These are phyloP conservation scores for Thymelicus acteon DNA, from an alignment of 2,888 invertebrate species.

Conservation along the genomic window DNA sequence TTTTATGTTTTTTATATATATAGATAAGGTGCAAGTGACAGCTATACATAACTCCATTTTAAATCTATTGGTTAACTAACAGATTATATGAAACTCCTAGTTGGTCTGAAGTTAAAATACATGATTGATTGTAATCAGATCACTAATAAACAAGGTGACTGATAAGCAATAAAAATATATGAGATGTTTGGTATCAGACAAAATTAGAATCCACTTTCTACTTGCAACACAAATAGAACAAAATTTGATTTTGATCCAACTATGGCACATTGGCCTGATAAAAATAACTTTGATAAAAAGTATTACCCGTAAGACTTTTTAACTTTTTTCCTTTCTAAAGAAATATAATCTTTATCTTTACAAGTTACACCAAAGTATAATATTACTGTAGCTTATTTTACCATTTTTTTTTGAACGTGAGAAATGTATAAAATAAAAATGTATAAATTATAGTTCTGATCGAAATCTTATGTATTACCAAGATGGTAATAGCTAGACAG, in stretches of 20 bases:
- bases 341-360: neutral
- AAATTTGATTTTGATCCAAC: slow-evolving; percentile 32
- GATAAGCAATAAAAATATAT: slow-evolving; percentile 6
- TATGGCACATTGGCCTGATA: slow-evolving; percentile 25
- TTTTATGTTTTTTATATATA: too few species aligned
- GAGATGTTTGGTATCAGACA: slow-evolving; percentile 11
- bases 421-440: neutral
- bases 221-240: slow-evolving; percentile 27
- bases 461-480: slow-evolving; percentile 1
- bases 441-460: neutral
- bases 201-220: slow-evolving; percentile 25
- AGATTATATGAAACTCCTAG: too few species aligned
- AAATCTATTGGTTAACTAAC: too few species aligned
- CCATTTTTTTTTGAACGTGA: neutral
- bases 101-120: neutral
- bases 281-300: slow-evolving; percentile 26
- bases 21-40: too few species aligned
- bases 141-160: slow-evolving; percentile 16
- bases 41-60: too few species aligned
- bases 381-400: neutral
- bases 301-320: neutral
- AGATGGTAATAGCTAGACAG: slow-evolving; percentile 5
- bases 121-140: neutral
- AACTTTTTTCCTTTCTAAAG: slow-evolving; percentile 6
- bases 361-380: neutral